Percentiles rank a stretch among this genome's conserved stretches.
phyloP scores from a whole-genome alignment of 1,140 invertebrate genomes.

The Danaus melanippus region DNA sequence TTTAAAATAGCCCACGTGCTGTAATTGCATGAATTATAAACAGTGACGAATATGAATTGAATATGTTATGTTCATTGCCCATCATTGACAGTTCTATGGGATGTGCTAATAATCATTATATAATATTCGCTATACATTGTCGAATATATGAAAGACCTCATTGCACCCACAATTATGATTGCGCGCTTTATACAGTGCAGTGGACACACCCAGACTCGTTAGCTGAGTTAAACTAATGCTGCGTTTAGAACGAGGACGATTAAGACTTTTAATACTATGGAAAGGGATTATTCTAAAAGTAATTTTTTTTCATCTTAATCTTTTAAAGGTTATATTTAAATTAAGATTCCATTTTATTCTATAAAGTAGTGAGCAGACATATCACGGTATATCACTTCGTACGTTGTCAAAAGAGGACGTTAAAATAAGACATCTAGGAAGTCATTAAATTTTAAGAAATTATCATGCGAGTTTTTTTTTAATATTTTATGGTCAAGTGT shows the following conservation, averaged over 20 bases:
- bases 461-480: slow-evolving; percentile 12
- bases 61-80: slow-evolving; percentile 15
- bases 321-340: too few relatives aligned
- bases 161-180: slow-evolving; percentile 61
- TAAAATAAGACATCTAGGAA: slow-evolving; percentile 19
- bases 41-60: slow-evolving; percentile 16
- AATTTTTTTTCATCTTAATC: too few relatives aligned
- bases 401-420: slow-evolving; percentile 4
- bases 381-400: too few relatives aligned
- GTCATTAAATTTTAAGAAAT: slow-evolving; percentile 18
- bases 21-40: slow-evolving; percentile 15
- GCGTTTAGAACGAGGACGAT: slow-evolving; percentile 27
- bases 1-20: slow-evolving; percentile 11
- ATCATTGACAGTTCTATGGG: slow-evolving; percentile 13
- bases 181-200: slow-evolving; percentile 53
- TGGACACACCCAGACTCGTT: slow-evolving; percentile 62
- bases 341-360: too few relatives aligned
- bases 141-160: slow-evolving; percentile 40
- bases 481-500: slow-evolving; percentile 13
- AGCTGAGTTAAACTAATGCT: slow-evolving; percentile 45
- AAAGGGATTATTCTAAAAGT: too few relatives aligned
- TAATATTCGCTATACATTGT: slow-evolving; percentile 20
- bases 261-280: too few relatives aligned
- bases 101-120: not conserved
- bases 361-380: too few relatives aligned